Percentiles rank a stretch among this genome's conserved stretches.
These are phyloP conservation scores for Urosaurus nigricauda DNA, from an alignment of 2,797 vertebrate genomes.

Conservation along the genomic window DNA sequence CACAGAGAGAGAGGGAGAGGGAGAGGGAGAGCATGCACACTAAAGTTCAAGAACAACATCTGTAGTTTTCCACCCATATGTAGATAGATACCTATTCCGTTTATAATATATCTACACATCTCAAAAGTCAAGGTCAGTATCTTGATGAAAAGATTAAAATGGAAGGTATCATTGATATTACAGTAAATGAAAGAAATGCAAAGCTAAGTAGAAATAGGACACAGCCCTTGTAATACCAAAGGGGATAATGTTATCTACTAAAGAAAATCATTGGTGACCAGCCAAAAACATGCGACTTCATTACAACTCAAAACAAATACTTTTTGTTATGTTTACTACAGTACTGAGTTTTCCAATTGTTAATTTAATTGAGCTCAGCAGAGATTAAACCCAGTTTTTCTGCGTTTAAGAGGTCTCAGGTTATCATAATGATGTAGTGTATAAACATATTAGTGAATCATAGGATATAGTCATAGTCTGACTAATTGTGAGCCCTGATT, in stretches of 20 bases:
- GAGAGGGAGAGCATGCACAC: too few relatives aligned
- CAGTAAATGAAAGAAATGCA: background rate
- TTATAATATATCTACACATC: conserved; percentile 16
- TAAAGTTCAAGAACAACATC: background rate
- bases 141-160: conserved; percentile 60
- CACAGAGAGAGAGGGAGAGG: too few relatives aligned
- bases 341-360: background rate
- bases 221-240: background rate
- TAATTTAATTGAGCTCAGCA: conserved; percentile 6
- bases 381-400: background rate
- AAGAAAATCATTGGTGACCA: conserved; percentile 56
- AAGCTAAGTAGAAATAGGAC: background rate
- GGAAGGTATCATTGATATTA: conserved; percentile 4
- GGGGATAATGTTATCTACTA: conserved; percentile 31
- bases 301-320: conserved; percentile 34
- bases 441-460: background rate
- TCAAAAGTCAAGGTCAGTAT: conserved; percentile 54
- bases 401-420: background rate
- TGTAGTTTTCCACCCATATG: background rate
- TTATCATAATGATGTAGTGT: background rate
- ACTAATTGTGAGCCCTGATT: background rate
- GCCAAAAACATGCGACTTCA: conserved; percentile 33
- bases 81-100: conserved; percentile 49
- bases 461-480: background rate
- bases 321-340: conserved; percentile 25